A percentile compares a stretch with the other conserved stretches of the same genome.
These are phyloP conservation scores for Linnaemya tessellans DNA, from an alignment of 2,888 invertebrate species.

Conservation along the genomic window DNA sequence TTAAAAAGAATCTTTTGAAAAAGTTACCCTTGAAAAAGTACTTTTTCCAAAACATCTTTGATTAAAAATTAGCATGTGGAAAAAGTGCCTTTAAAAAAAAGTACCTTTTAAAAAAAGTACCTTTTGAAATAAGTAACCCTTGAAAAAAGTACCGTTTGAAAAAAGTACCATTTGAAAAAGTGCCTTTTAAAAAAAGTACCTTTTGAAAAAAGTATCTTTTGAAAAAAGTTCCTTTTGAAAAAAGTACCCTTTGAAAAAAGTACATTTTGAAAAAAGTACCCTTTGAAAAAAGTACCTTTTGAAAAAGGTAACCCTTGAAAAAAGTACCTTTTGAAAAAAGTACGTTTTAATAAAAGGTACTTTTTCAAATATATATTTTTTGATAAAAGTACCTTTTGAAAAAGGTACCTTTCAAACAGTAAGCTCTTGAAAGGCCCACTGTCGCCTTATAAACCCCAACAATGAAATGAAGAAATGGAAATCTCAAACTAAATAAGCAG, in stretches of 20 bases:
- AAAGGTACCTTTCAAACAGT: background rate
- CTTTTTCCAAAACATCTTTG: background rate
- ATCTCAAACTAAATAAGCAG: background rate
- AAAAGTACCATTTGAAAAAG: too few species aligned
- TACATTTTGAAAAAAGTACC: too few species aligned
- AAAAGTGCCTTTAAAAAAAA: background rate
- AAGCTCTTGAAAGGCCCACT: background rate
- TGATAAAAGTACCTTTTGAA: too few species aligned
- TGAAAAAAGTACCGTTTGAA: background rate
- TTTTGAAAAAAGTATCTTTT: too few species aligned
- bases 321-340: background rate
- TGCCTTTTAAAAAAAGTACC: too few species aligned
- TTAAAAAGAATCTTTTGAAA: background rate
- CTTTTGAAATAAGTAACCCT: conserved; percentile 2
- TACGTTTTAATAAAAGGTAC: background rate
- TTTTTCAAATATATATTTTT: too few species aligned
- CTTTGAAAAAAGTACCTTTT: too few species aligned
- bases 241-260: background rate
- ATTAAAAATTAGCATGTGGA: too few species aligned
- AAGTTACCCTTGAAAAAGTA: background rate
- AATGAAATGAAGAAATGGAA: background rate
- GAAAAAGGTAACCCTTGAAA: too few species aligned
- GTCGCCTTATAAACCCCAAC: background rate
- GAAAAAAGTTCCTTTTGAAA: background rate
- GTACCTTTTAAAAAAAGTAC: too few species aligned